Evolutionary conservation across 2,888 invertebrate species (phyloP).

Genomic region (Cylindroiulus punctatus): DNA sequence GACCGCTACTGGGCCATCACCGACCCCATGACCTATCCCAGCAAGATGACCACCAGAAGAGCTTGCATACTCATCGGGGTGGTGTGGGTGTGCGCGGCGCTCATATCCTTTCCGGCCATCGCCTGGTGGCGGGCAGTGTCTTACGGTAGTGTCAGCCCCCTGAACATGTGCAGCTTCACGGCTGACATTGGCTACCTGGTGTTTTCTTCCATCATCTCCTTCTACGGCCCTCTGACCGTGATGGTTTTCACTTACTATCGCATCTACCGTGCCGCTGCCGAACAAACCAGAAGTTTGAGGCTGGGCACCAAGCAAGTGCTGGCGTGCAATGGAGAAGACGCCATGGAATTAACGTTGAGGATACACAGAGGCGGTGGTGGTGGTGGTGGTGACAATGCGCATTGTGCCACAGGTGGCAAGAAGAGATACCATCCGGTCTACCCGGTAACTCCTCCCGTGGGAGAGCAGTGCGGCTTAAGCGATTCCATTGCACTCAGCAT

Average conservation of each 20-base stretch:
- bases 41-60: constrained; percentile 62
- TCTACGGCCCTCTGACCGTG: constrained; percentile 60
- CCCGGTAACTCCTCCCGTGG: constrained; percentile 45
- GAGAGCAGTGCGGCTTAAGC: neutral
- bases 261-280: constrained; percentile 92
- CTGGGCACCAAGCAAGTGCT: constrained; percentile 80
- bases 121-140: constrained; percentile 71
- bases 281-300: constrained; percentile 89
- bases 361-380: constrained; percentile 86
- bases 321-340: constrained; percentile 72
- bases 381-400: constrained; percentile 1
- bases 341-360: constrained; percentile 84
- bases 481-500: neutral
- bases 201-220: constrained; percentile 86
- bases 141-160: constrained; percentile 62
- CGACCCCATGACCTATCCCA: constrained; percentile 62
- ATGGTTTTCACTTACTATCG: constrained; percentile 87
- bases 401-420: neutral
- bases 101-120: constrained; percentile 74
- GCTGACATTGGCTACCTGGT: constrained; percentile 95
- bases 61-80: constrained; percentile 63
- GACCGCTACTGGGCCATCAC: constrained; percentile 65
- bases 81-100: constrained; percentile 63
- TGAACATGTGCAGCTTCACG: constrained; percentile 92
- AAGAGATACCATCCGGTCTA: constrained; percentile 29